These are phyloP conservation scores for Pachyseris speciosa DNA, from an alignment of 64 coral and sea anemone species.

Conservation along the genomic window DNA sequence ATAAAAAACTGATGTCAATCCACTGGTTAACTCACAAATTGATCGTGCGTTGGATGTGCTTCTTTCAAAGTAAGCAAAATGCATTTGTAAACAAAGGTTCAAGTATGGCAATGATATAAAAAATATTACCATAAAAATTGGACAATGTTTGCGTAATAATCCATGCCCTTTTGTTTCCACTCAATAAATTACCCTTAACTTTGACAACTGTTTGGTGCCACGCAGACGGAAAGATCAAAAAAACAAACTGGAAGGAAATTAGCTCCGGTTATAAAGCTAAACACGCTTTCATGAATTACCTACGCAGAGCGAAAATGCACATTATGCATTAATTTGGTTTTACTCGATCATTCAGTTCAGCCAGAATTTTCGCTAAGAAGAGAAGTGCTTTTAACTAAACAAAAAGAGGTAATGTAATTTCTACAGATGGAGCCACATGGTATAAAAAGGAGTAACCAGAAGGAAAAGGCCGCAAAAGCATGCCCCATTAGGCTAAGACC, in stretches of 20 bases:
- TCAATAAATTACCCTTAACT: background rate
- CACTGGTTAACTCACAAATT: background rate
- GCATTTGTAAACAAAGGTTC: slow-evolving; percentile 9
- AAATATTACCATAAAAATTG: slow-evolving; percentile 49
- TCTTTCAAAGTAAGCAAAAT: background rate
- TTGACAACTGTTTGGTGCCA: slow-evolving; percentile 1
- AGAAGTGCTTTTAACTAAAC: slow-evolving; percentile 1
- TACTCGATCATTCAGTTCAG: background rate
- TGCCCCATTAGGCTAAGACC: background rate
- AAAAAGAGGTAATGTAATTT: slow-evolving; percentile 10
- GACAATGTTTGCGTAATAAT: slow-evolving; percentile 26
- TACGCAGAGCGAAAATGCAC: background rate
- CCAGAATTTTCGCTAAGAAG: background rate
- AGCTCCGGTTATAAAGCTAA: background rate
- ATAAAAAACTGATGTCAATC: slow-evolving; percentile 30
- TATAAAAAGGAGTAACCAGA: background rate
- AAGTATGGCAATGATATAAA: background rate
- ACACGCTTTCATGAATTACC: background rate
- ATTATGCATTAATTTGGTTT: background rate
- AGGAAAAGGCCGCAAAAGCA: background rate
- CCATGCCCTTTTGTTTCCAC: background rate
- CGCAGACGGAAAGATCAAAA: background rate
- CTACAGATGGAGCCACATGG: background rate
- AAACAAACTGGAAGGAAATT: slow-evolving; percentile 10
- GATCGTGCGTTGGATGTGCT: background rate